These are phyloP conservation scores for Lamellibrachia columna DNA, from an alignment of 2,888 invertebrate genomes.

Conservation along the genomic window DNA sequence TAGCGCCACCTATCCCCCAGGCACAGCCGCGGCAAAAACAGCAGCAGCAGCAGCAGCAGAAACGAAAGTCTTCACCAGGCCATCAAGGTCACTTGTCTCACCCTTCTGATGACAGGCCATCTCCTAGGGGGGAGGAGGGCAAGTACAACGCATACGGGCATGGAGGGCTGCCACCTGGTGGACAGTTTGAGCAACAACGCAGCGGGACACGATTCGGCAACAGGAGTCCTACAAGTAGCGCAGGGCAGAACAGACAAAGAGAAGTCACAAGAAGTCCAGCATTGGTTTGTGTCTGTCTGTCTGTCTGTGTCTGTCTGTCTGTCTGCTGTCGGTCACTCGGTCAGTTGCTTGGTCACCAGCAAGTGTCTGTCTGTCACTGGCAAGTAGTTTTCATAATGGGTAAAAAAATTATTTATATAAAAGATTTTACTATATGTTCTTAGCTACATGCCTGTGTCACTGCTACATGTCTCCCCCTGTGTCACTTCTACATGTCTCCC, in stretches of 20 bases:
- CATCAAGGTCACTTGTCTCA: background rate
- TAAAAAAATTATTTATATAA: no score
- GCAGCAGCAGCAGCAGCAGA: conserved; percentile 7
- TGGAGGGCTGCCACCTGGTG: background rate
- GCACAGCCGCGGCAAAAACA: background rate
- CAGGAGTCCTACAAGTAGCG: background rate
- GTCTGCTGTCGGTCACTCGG: background rate
- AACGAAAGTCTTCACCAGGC: background rate
- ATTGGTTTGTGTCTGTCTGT: background rate
- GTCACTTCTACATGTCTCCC: background rate
- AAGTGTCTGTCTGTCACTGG: background rate
- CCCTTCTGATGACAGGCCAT: background rate
- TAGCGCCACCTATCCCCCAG: conserved; percentile 9
- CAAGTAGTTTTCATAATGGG: no score
- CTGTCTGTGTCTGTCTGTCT: background rate
- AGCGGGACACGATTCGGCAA: background rate
- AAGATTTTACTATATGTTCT: no score
- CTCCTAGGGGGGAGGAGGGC: background rate
- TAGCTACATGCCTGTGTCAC: background rate
- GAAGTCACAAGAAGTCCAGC: background rate
- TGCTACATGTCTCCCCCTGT: background rate
- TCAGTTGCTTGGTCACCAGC: background rate
- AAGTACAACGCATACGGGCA: background rate
- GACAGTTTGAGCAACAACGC: background rate
- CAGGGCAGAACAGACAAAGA: background rate